Evolutionary conservation across 2,888 invertebrate species (phyloP).

Genomic region (Brachylomia viminalis): DNA sequence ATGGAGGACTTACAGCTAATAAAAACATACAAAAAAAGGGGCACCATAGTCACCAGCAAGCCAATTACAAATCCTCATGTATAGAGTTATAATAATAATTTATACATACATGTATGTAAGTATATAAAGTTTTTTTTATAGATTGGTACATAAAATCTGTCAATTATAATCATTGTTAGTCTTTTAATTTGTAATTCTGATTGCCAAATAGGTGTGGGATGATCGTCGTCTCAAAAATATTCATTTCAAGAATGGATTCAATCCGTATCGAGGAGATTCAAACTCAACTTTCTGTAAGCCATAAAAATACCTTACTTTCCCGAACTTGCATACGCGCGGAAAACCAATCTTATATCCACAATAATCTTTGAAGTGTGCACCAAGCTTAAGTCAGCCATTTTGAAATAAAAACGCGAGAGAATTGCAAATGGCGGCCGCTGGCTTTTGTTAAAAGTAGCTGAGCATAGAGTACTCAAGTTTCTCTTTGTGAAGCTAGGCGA

Average conservation of each 20-base stretch:
- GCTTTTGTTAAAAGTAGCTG: conserved; percentile 41
- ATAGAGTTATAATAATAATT: too few relatives aligned
- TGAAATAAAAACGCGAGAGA: conserved; percentile 47
- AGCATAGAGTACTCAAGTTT: conserved; percentile 40
- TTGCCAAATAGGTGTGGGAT: not conserved
- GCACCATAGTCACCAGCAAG: too few relatives aligned
- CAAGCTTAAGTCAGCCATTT: conserved; percentile 41
- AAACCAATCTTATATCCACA: conserved; percentile 19
- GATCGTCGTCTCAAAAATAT: too few relatives aligned
- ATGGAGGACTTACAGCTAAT: too few relatives aligned
- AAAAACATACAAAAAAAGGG: too few relatives aligned
- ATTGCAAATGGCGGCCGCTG: conserved; percentile 62
- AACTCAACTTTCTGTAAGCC: not conserved
- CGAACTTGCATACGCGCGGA: not conserved
- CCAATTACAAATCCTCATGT: too few relatives aligned
- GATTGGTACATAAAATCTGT: not conserved
- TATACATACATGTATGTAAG: too few relatives aligned
- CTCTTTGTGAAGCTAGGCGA: conserved; percentile 39
- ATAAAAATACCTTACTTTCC: not conserved
- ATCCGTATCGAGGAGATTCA: not conserved
- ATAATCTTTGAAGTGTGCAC: conserved; percentile 16
- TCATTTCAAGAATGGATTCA: not conserved
- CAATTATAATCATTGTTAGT: not conserved
- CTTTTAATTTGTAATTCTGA: not conserved
- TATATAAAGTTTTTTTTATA: too few relatives aligned